Evolutionary conservation across 2,113 vertebrate genomes (phyloP).

Genomic region (Lampris megalopsis): DNA sequence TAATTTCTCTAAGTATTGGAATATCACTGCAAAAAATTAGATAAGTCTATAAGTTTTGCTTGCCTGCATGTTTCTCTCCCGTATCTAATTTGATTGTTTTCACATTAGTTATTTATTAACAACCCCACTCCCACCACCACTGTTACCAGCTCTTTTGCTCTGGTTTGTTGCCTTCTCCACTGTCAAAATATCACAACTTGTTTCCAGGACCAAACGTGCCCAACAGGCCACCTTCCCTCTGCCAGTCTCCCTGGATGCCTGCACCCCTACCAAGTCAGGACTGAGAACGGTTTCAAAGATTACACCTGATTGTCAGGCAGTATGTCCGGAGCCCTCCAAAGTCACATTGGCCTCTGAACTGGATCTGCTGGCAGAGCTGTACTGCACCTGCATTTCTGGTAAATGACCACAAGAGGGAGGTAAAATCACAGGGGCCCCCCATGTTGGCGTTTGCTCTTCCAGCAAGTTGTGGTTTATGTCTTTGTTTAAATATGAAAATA

Average conservation of each 20-base stretch:
- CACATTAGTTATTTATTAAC: neutral
- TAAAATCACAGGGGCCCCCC: neutral
- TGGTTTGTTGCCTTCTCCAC: neutral
- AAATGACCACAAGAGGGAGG: slow-evolving; percentile 58
- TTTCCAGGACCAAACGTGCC: slow-evolving; percentile 87
- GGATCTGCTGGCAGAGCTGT: slow-evolving; percentile 89
- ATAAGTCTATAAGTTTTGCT: no score
- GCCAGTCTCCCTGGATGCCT: slow-evolving; percentile 58
- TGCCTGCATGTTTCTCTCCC: no score
- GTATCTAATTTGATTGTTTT: no score
- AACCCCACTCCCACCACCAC: neutral
- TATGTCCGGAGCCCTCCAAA: slow-evolving; percentile 83
- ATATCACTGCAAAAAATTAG: no score
- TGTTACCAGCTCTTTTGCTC: neutral
- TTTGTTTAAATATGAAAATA: no score
- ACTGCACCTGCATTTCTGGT: slow-evolving; percentile 94
- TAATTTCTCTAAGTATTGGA: no score
- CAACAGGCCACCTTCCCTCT: slow-evolving; percentile 80
- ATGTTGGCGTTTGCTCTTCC: no score
- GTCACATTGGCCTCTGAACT: slow-evolving; percentile 88
- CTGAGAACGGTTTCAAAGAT: slow-evolving; percentile 74
- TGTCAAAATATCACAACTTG: neutral
- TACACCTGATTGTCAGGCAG: slow-evolving; percentile 80
- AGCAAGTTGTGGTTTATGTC: no score
- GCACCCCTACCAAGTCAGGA: slow-evolving; percentile 81